These are phyloP conservation scores for Cariama cristata DNA, from an alignment of 2,113 vertebrate genomes.

Conservation along the genomic window DNA sequence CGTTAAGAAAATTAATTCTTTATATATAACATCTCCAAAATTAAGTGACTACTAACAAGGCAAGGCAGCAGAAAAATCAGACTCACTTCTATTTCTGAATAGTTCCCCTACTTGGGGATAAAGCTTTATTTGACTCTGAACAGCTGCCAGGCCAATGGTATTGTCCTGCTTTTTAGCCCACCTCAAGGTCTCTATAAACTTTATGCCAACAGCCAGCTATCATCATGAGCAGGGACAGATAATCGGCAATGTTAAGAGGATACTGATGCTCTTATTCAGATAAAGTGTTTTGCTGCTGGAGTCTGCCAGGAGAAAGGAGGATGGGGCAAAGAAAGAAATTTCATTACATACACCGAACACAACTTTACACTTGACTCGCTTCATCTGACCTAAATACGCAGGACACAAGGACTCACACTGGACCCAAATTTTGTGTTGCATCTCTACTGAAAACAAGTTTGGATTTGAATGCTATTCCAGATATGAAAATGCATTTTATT, in stretches of 20 bases:
- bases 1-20: neutral
- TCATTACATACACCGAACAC: neutral
- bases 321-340: neutral
- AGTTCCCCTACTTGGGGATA: neutral
- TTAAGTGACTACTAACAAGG: neutral
- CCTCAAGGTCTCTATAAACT: neutral
- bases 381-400: neutral
- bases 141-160: neutral
- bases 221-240: neutral
- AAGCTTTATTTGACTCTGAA: neutral
- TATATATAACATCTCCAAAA: neutral
- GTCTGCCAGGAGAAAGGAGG: accelerated
- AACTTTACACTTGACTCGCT: neutral
- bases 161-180: neutral
- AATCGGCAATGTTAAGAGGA: neutral
- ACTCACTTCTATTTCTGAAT: neutral
- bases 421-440: neutral
- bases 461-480: neutral
- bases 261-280: neutral
- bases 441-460: neutral
- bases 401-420: neutral
- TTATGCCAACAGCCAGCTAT: neutral
- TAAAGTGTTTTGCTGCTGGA: neutral
- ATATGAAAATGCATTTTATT: neutral
- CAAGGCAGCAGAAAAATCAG: neutral